Conservation (phyloP, 2,888 invertebrate species). For the Mystacides longicornis region DNA sequence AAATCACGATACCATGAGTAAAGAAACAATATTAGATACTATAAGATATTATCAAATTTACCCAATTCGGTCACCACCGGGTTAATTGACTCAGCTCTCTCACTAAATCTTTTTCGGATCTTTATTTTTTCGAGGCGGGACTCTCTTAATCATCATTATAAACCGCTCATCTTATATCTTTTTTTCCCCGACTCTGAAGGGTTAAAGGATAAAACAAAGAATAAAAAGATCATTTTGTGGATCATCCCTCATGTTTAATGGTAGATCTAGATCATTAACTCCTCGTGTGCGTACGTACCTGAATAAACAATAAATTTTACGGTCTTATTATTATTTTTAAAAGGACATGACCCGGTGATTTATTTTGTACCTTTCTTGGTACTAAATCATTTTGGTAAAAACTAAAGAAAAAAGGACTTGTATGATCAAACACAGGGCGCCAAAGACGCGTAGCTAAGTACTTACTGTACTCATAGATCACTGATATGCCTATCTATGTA, state of each 20-base stretch:
- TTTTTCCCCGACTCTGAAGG: slow-evolving; percentile 6
- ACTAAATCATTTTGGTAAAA: too few species aligned
- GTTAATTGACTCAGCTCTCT: slow-evolving; percentile 17
- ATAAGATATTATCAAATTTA: not conserved
- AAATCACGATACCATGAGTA: too few species aligned
- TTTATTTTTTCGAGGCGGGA: slow-evolving; percentile 11
- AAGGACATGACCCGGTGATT: not conserved
- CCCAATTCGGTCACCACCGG: not conserved
- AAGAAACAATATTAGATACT: too few species aligned
- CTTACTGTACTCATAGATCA: too few species aligned
- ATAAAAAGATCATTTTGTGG: not conserved
- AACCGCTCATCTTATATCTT: slow-evolving; percentile 10
- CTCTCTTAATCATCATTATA: slow-evolving; percentile 24
- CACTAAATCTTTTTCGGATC: slow-evolving; percentile 18
- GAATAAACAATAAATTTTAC: not conserved
- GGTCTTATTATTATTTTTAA: not conserved
- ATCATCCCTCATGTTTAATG: not conserved
- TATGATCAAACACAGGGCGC: too few species aligned
- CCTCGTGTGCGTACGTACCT: not conserved
- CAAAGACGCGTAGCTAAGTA: too few species aligned
- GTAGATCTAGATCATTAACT: not conserved
- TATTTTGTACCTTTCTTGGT: too few species aligned
- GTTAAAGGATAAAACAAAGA: slow-evolving; percentile 1
- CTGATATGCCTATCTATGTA: too few species aligned
- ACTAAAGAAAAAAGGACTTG: too few species aligned